Conservation (phyloP, 2,113 vertebrate genomes). For the Reinhardtius hippoglossoides region DNA sequence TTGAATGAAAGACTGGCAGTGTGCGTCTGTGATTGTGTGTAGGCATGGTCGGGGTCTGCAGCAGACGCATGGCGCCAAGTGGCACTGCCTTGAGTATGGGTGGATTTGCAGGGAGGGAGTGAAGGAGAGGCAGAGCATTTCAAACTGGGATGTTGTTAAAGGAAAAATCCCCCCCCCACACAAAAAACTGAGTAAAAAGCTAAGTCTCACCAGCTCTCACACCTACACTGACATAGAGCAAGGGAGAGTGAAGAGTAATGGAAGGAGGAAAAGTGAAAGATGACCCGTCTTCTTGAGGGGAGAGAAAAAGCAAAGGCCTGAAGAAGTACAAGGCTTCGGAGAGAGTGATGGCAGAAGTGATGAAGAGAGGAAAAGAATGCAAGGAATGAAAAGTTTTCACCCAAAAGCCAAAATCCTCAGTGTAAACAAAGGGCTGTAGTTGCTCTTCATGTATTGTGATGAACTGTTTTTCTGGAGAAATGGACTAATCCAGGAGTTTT, state of each 20-base stretch:
- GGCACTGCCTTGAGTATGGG: slow-evolving; percentile 50
- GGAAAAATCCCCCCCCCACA: slow-evolving; percentile 36
- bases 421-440: background rate
- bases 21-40: slow-evolving; percentile 59
- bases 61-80: slow-evolving; percentile 66
- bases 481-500: too few relatives aligned
- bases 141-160: slow-evolving; percentile 49
- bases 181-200: slow-evolving; percentile 3
- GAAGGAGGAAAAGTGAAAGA: background rate
- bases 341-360: background rate
- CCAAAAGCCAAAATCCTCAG: slow-evolving; percentile 12
- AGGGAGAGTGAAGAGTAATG: slow-evolving; percentile 14
- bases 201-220: background rate
- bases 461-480: too few relatives aligned
- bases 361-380: slow-evolving; percentile 15
- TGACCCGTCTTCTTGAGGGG: background rate
- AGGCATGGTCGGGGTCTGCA: slow-evolving; percentile 49
- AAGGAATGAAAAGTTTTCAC: slow-evolving; percentile 18
- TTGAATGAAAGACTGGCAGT: slow-evolving; percentile 66
- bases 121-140: slow-evolving; percentile 34
- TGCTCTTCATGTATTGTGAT: slow-evolving; percentile 1
- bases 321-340: background rate
- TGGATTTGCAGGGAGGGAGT: slow-evolving; percentile 46
- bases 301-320: background rate
- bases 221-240: slow-evolving; percentile 12